These are phyloP conservation scores for Rousettus madagascariensis DNA, from an alignment of 2,797 vertebrate genomes.

Conservation along the genomic window DNA sequence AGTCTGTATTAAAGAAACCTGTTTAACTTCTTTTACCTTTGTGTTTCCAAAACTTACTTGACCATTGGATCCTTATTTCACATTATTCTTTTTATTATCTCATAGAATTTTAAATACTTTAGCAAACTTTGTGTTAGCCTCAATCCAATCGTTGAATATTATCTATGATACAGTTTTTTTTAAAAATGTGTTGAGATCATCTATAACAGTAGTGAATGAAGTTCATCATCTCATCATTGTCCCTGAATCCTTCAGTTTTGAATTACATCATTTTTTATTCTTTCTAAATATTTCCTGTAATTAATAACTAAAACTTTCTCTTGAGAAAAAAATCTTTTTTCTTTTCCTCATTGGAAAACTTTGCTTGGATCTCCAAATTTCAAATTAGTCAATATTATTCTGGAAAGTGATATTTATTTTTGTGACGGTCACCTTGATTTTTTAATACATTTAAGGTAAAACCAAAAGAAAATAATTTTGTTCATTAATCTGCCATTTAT, in stretches of 20 bases:
- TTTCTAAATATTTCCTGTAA: neutral
- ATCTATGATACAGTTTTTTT: neutral
- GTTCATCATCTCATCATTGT: neutral
- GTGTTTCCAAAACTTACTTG: neutral
- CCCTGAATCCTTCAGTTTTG: neutral
- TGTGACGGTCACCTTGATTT: neutral
- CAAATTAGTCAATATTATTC: conserved; percentile 4
- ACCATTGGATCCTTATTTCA: neutral
- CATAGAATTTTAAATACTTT: neutral
- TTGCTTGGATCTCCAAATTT: neutral
- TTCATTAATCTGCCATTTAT: conserved; percentile 26
- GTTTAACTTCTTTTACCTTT: neutral
- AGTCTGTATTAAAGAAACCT: neutral
- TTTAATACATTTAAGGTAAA: conserved; percentile 34
- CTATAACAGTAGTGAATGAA: neutral
- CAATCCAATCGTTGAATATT: neutral
- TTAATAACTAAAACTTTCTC: neutral
- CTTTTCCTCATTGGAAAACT: neutral
- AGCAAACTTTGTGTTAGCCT: neutral
- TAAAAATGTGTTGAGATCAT: neutral
- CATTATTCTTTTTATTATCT: neutral
- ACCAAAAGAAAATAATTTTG: neutral
- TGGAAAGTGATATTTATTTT: conserved; percentile 25
- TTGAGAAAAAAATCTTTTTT: neutral
- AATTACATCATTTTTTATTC: neutral